Evolutionary conservation across 2,113 vertebrate genomes (phyloP).

Genomic region (Acrocephalus arundinaceus): DNA sequence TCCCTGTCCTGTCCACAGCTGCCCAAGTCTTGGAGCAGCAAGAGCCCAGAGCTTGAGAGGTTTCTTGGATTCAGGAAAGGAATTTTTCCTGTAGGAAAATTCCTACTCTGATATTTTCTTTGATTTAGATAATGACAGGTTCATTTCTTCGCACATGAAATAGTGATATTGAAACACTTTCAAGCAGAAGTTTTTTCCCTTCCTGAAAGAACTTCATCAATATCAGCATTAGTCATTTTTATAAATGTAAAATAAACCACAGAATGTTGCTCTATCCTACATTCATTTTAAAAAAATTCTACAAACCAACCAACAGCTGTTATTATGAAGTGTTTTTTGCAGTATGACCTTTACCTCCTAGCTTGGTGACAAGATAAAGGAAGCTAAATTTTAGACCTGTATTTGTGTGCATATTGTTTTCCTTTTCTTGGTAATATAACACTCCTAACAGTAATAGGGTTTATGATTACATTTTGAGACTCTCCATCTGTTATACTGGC

Average conservation of each 20-base stretch:
- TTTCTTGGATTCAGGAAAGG: neutral
- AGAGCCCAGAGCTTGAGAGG: neutral
- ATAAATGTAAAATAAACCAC: neutral
- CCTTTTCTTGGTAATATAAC: neutral
- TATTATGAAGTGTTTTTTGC: neutral
- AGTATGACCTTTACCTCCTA: neutral
- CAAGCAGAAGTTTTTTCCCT: neutral
- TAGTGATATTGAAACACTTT: neutral
- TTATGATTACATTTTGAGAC: constrained; percentile 20
- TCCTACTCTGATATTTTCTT: neutral
- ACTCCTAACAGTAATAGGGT: neutral
- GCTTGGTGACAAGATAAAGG: neutral
- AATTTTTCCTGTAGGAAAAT: neutral
- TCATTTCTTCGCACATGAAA: neutral
- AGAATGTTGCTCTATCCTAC: neutral
- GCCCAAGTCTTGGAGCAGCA: neutral
- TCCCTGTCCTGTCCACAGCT: neutral
- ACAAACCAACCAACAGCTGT: neutral
- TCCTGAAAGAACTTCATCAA: neutral
- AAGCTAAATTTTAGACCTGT: neutral
- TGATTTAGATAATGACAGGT: neutral
- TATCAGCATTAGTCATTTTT: neutral
- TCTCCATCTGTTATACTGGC: neutral
- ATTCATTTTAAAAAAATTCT: neutral
- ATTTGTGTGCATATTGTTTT: neutral